Percentiles rank a stretch among this genome's conserved stretches.
Evolutionary conservation across 2,113 vertebrate genomes (phyloP).

Genomic region (Pavo muticus): DNA sequence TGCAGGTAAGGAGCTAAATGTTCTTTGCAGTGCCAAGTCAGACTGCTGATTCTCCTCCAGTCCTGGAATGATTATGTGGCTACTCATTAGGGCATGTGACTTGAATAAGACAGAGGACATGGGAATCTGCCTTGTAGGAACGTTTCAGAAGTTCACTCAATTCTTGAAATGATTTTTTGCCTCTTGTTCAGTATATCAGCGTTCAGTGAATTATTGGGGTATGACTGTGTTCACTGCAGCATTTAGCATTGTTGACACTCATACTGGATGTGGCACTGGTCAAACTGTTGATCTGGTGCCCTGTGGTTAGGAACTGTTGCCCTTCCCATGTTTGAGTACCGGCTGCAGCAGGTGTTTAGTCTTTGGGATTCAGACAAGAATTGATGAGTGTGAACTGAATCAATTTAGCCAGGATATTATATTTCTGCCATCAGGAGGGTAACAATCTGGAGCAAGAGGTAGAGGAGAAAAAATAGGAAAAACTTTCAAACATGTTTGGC

Average conservation of each 20-base stretch:
- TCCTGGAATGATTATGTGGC: not conserved
- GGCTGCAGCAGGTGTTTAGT: not conserved
- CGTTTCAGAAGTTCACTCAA: rapidly evolving
- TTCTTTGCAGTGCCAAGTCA: not conserved
- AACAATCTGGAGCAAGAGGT: not conserved
- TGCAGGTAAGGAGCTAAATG: constrained; percentile 77
- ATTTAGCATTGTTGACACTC: rapidly evolving
- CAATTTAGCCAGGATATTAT: not conserved
- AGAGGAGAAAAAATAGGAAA: not conserved
- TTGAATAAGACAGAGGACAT: rapidly evolving
- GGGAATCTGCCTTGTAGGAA: not conserved
- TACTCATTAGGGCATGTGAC: rapidly evolving
- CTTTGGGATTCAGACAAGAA: not conserved
- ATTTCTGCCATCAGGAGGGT: not conserved
- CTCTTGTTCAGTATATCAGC: not conserved
- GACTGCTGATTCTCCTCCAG: not conserved
- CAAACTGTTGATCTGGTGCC: not conserved
- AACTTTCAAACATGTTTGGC: not conserved
- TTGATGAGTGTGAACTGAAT: not conserved
- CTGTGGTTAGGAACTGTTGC: not conserved
- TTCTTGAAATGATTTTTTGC: not conserved
- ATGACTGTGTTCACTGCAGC: not conserved
- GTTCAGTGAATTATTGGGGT: not conserved
- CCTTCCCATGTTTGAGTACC: not conserved
- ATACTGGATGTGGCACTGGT: not conserved